Evolutionary conservation across 2,888 invertebrate genomes (phyloP), one percentile per base, ranked within the genome.

Genomic region (Leptothorax acervorum): DNA sequence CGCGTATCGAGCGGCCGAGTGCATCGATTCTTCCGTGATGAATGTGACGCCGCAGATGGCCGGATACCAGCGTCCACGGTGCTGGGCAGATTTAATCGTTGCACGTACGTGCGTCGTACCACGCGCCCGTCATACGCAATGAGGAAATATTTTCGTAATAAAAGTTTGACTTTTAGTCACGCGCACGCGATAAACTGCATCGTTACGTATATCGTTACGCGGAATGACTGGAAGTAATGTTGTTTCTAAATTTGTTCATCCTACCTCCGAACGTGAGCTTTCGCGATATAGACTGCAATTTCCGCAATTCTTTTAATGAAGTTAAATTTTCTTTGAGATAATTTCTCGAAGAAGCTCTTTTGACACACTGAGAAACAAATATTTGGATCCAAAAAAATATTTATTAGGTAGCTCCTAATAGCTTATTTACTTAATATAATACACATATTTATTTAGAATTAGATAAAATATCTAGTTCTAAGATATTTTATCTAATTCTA

Each of bases 51-150:
- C 60, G 70, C 70, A 62, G 76, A 78, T 57, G 76, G 57, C 63
- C 65, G 68, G 35, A 48, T 73, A 73, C 63, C 51, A 51, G 51
- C 73, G 23, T 86, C 74, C 68, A 65, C 42, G 31, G 31, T n/a
- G 53, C 42, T 31, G 45, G 55, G 60, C 83, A 78, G 70, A 84
- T 82, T 79, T 78, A 87, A 87, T 86, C 84, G 73, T 75, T 84
- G 74, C 60, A 42, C 62, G 60, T 83, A 66, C 65, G 76, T 71
- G 35, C 62, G 63, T 63, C 75, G 42, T 35, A 68, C 68, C 5
- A n/a, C 23, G 76, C 83, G 85, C 31, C 1, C 48, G 12, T 63
- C 28, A 76, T 55, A 23, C 55, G 9, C 70, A 39, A 81, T 51
- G 71, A 48, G 23, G 45, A 71, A 63, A 45, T 62, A 65, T 74